phyloP scores from a whole-genome alignment of 2,888 invertebrate species.

The Xestia xanthographa region DNA sequence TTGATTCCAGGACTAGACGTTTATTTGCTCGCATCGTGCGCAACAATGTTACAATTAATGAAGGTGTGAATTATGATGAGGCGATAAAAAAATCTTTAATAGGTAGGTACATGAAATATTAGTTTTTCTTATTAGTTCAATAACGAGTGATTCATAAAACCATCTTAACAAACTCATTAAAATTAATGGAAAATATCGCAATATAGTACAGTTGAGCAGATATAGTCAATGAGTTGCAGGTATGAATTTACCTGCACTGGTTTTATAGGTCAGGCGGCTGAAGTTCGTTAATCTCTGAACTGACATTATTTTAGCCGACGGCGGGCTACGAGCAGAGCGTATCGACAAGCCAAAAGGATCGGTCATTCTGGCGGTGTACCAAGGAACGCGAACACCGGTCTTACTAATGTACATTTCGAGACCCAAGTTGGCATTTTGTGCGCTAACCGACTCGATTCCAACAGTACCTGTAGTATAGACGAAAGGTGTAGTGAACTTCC shows the following conservation, averaged over 20 bases:
- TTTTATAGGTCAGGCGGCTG: conserved; percentile 88
- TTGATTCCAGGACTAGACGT: conserved; percentile 20
- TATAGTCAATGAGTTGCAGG: conserved; percentile 65
- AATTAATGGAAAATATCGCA: conserved; percentile 25
- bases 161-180: conserved; percentile 6
- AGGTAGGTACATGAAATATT: not conserved
- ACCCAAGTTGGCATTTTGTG: conserved; percentile 88
- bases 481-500: conserved; percentile 8
- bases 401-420: conserved; percentile 87
- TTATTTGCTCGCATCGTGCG: conserved; percentile 2
- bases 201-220: conserved; percentile 32
- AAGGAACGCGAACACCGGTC: conserved; percentile 87
- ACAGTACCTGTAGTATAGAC: conserved; percentile 8
- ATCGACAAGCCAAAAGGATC: conserved; percentile 90
- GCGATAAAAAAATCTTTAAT: not conserved
- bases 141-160: conserved; percentile 7
- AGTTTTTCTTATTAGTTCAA: not conserved
- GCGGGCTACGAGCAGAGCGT: conserved; percentile 82
- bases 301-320: conserved; percentile 89
- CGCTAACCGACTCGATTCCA: conserved; percentile 43
- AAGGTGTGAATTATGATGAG: not conserved
- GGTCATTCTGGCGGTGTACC: conserved; percentile 89
- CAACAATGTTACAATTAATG: conserved; percentile 9
- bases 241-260: conserved; percentile 77
- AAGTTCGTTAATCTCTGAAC: conserved; percentile 90